Base-by-base conservation (phyloP, 2,113 vertebrate species). In the Semicossyphus pulcher region DNA sequence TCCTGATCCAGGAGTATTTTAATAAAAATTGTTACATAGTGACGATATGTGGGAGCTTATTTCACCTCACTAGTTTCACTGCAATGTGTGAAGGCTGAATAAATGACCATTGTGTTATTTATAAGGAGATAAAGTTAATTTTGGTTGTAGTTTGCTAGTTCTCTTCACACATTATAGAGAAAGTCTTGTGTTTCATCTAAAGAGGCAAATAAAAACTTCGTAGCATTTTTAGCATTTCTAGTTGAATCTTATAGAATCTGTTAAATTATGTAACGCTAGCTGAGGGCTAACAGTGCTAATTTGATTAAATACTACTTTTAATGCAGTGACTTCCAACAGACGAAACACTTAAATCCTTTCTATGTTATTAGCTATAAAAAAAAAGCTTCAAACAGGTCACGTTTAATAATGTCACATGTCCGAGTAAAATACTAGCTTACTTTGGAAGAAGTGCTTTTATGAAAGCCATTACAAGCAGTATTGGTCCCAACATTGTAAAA, bases 1-100 rank as follows among this genome's bases (percentile, higher is more conserved):
- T 88, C 81, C 81, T 52, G 25, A 60, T 28, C 16, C 34, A 36
- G 3, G 23, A 71, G 59, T 73, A 49, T 65, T n/a, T 61, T 42
- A 52, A 60, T 60, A 62, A 84, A 75, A 78, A 71, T 54, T 69
- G 59, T 56, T 75, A 64, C 65, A 48, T 47, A 48, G 28, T 37
- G 51, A 37, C 9, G 18, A 78, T 65, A 84, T 68, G 77, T 67
- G 47, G 77, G 72, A 65, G 77, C 62, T 68, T n/a, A 74, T 86
- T 80, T 44, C 63, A 72, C 65, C 20, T 74, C 59, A 59, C 26
- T 23, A 49, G 34, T 59, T 60, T 78, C 45, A 36, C n/a, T n/a
- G 34, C 48, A 69, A 79, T n/a, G 64, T 78, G 76, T 15, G 56
- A 53, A 48, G 58, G 72, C 64, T 75, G 62, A 14, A 81, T 15